Evolutionary conservation across 2,888 invertebrate genomes (phyloP).

Genomic region (Polymixis lichenea): DNA sequence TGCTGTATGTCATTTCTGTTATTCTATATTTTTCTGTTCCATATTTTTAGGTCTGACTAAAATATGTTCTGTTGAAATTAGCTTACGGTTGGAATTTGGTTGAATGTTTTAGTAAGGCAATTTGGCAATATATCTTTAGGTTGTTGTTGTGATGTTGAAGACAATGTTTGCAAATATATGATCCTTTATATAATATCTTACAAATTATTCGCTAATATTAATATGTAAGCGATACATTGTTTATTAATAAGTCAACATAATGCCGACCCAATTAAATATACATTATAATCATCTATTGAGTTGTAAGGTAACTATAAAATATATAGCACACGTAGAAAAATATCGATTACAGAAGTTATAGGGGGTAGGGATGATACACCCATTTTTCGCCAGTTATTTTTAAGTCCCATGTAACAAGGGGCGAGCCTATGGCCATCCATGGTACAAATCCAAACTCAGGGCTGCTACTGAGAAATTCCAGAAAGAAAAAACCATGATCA

Average conservation of each 20-base stretch:
- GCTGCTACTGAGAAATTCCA: too few species aligned
- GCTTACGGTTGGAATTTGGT: background rate
- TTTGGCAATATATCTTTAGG: background rate
- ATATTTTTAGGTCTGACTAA: background rate
- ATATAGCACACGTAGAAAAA: background rate
- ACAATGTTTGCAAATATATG: background rate
- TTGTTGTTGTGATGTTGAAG: background rate
- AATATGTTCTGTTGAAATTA: background rate
- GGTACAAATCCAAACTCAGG: too few species aligned
- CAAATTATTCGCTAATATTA: slow-evolving; percentile 7
- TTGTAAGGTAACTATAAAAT: background rate
- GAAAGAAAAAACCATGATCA: too few species aligned
- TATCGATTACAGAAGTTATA: background rate
- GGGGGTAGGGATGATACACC: too few species aligned
- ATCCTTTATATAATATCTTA: background rate
- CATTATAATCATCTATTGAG: background rate
- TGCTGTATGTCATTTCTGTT: slow-evolving; percentile 53
- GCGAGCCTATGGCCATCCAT: too few species aligned
- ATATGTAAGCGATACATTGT: background rate
- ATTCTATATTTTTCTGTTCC: slow-evolving; percentile 24
- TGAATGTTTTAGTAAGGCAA: background rate
- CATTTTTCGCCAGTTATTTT: too few species aligned
- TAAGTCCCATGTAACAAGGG: too few species aligned
- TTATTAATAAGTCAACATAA: slow-evolving; percentile 15
- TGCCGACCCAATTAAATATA: slow-evolving; percentile 4